Evolutionary conservation across 2,797 vertebrate genomes (phyloP), one percentile per base, ranked within the genome.

Genomic region (Bryconaethiops microstoma): DNA sequence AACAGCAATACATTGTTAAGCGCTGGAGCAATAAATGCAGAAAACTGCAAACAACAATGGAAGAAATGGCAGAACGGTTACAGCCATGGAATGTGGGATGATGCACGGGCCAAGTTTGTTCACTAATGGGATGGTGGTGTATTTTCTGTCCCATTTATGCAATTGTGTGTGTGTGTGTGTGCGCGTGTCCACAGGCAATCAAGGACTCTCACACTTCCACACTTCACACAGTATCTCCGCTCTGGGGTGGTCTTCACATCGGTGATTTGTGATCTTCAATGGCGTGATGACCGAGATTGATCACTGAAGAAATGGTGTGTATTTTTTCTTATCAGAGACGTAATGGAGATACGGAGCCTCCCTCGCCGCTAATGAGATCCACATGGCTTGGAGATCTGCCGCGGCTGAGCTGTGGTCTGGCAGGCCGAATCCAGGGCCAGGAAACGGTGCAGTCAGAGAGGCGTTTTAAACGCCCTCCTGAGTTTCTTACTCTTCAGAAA

Each of bases 211-310:
- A 50, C 48, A 65, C 39, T 63, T 83, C 63, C 62, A 73, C 19
- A 64, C 71, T 59, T 81, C 75, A 48, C 8, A 2, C 75, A 21
- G 14, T 50, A 50, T 67, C 92, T 85, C 83, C 29, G 81, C n/a
- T 79, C 81, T 87, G 84, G 57, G 50, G 39, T 9, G 88, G 80
- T 81, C 84, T 68, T 91, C 92, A 0, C 29, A 94, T 91, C 78
- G 0, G 48, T 70, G 74, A 82, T 92, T 95, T 88, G 94, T 95
- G 40, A 88, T 88, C 78, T 79, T 72, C 59, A 64, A 74, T 81
- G 82, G 80, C 70, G 57, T n/a, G 64, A 82, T 17, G 21, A 12
- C 62, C 65, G 64, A 48, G 72, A 59, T 45, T 62, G 73, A 80
- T 82, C 81, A 76, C 63, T 40, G 35, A 83, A 80, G 74, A 77